These are phyloP conservation scores for Pterophyllum scalare DNA, from an alignment of 2,113 vertebrate species.

Conservation along the genomic window DNA sequence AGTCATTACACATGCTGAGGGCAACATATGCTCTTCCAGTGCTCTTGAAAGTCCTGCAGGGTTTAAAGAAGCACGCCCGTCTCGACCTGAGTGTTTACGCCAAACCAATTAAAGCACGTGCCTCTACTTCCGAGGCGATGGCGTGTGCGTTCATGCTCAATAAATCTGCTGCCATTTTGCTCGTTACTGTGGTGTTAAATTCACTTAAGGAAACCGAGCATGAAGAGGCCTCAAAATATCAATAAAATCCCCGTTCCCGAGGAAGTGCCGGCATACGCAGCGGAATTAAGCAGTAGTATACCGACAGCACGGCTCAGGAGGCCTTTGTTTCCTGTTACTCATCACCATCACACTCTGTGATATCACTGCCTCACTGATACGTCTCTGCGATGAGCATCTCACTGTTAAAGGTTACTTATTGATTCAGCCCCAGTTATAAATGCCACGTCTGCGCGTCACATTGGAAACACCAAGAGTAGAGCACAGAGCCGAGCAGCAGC, in stretches of 20 bases:
- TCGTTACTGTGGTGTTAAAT: constrained; percentile 23
- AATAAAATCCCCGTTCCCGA: background rate
- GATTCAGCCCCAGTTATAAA: background rate
- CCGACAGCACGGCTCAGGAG: background rate
- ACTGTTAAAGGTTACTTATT: background rate
- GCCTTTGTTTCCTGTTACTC: background rate
- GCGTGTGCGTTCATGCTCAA: background rate
- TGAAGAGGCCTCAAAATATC: background rate
- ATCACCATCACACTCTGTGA: background rate
- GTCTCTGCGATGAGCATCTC: background rate
- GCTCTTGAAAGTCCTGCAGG: constrained; percentile 63
- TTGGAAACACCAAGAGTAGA: background rate
- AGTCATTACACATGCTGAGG: constrained; percentile 79
- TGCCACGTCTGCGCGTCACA: background rate
- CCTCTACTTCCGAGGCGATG: constrained; percentile 19
- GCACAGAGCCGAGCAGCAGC: background rate
- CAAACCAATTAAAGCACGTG: constrained; percentile 41
- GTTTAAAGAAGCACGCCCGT: constrained; percentile 52
- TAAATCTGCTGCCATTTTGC: constrained; percentile 21
- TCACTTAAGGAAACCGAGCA: constrained; percentile 10
- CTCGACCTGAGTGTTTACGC: constrained; percentile 34
- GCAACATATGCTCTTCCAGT: constrained; percentile 70
- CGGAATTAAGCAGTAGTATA: background rate
- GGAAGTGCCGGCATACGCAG: background rate
- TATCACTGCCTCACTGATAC: background rate